Percentiles rank a stretch among this genome's conserved stretches.
These are phyloP conservation scores for Hippoglossus stenolepis DNA, from an alignment of 2,113 vertebrate species.

Conservation along the genomic window DNA sequence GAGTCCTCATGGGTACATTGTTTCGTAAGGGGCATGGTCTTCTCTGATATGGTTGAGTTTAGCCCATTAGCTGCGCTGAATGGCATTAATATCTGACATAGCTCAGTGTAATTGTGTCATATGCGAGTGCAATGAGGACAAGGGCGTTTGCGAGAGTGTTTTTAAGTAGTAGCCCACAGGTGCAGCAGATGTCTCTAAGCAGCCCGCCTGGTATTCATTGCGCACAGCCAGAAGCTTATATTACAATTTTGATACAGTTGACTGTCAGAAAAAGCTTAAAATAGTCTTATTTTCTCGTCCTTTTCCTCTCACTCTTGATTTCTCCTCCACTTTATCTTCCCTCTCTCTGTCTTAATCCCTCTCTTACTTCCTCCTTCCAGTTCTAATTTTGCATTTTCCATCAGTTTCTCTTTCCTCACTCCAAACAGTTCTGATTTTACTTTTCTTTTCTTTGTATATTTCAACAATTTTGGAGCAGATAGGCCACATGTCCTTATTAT, in stretches of 20 bases:
- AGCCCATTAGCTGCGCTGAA: conserved; percentile 70
- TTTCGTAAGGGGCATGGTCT: conserved; percentile 69
- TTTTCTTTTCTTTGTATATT: conserved; percentile 33
- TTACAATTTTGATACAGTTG: conserved; percentile 58
- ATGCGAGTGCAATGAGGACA: conserved; percentile 64
- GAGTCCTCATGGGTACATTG: conserved; percentile 59
- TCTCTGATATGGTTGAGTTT: conserved; percentile 68
- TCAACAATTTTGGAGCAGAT: conserved; percentile 14
- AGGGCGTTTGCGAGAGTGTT: conserved; percentile 66
- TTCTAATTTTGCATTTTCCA: conserved; percentile 58
- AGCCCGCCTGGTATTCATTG: conserved; percentile 58
- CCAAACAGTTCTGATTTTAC: conserved; percentile 14
- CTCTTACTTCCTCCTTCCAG: conserved; percentile 42
- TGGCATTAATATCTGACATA: conserved; percentile 74
- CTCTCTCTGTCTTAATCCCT: conserved; percentile 56
- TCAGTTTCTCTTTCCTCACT: conserved; percentile 33
- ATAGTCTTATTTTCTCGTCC: conserved; percentile 65
- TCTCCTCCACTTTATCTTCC: conserved; percentile 45
- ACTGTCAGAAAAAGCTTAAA: conserved; percentile 54
- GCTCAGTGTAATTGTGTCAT: conserved; percentile 76
- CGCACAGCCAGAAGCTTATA: conserved; percentile 39
- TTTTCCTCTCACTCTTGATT: conserved; percentile 61
- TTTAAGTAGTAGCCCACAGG: conserved; percentile 62
- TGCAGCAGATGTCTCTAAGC: conserved; percentile 62
- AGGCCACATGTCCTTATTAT: background rate